These are phyloP conservation scores for Larimichthys polyactis DNA, from an alignment of 2,113 vertebrate species.

Conservation along the genomic window DNA sequence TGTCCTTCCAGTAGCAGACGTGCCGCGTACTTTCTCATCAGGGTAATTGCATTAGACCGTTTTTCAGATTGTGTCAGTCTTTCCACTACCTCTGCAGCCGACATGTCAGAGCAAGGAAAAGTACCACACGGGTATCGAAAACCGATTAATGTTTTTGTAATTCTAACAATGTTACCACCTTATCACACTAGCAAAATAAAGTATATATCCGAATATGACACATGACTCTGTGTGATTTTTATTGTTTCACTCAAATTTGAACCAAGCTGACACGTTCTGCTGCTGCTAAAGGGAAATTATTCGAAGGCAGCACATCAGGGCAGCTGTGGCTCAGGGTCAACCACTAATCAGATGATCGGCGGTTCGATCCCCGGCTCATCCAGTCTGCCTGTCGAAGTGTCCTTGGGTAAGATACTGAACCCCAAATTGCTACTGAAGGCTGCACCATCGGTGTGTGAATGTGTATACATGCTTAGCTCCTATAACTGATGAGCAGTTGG, in stretches of 20 bases:
- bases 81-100: slow-evolving; percentile 74
- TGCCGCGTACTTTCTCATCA: slow-evolving; percentile 38
- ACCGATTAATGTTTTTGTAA: slow-evolving; percentile 57
- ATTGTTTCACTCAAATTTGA: neutral
- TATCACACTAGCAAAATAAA: slow-evolving; percentile 63
- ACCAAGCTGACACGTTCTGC: neutral
- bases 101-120: slow-evolving; percentile 44
- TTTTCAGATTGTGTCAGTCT: slow-evolving; percentile 43
- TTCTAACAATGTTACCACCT: slow-evolving; percentile 39
- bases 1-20: slow-evolving; percentile 50
- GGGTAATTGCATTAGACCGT: slow-evolving; percentile 7
- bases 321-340: too few species aligned
- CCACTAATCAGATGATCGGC: too few species aligned
- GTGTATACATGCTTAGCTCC: too few species aligned
- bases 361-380: too few species aligned
- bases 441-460: too few species aligned
- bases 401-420: too few species aligned
- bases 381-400: too few species aligned
- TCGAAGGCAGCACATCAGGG: neutral
- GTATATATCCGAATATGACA: slow-evolving; percentile 34
- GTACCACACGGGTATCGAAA: slow-evolving; percentile 58
- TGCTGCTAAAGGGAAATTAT: neutral
- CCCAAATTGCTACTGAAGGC: too few species aligned
- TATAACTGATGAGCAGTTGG: too few species aligned
- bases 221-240: slow-evolving; percentile 1